Base-by-base conservation (phyloP, 2,113 vertebrate species). In the Pseudorhombus dupliciocellatus region DNA sequence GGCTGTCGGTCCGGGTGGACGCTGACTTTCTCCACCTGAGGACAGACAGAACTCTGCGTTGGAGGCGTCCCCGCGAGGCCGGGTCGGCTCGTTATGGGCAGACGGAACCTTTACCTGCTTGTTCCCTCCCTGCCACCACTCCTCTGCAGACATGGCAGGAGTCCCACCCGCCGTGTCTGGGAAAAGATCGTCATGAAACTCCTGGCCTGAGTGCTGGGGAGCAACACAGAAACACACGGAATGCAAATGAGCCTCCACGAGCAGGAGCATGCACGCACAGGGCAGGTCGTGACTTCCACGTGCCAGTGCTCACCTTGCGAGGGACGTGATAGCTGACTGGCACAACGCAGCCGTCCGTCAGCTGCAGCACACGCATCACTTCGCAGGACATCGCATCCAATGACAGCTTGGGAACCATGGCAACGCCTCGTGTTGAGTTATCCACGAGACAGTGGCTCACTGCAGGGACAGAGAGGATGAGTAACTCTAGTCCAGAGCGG, bases 151-250 rank as follows among this genome's bases (percentile, higher is more conserved):
- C 0, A 94, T 89, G 31, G 95, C 94, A 0, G 97, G 89, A 28
- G 88, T 62, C 0, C 26, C 84, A 12, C 97, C 95, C 0, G 73
- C 11, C 0, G 96, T 95, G 77, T 98, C 94, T 0, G 97, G 96
- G 85, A 96, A 98, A 73, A 99, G 90, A 77, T 99, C 97, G 0
- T 94, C 92, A 0, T 97, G 95, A 84, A 98, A 97, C 58, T 99
- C 96, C 62, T 95, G 93, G 4, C 91, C 77, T 2, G 95, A 90
- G 94, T 96, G 88, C 84, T 88, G 65, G 20, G 64, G 65, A 26
- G 64, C 53, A n/a, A 9, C 50, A 24, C 50, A 11, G 10, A 52
- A 22, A n/a, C 6, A 69, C 10, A 52, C 0, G 0, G n/a, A 37
- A 52, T 3, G 11, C 2, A 53, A 24, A 37, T 37, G 10, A 37